A percentile compares a stretch with the other conserved stretches of the same genome.
Evolutionary conservation across 2,113 vertebrate genomes (phyloP).

Genomic region (Melanerpes aurifrons): DNA sequence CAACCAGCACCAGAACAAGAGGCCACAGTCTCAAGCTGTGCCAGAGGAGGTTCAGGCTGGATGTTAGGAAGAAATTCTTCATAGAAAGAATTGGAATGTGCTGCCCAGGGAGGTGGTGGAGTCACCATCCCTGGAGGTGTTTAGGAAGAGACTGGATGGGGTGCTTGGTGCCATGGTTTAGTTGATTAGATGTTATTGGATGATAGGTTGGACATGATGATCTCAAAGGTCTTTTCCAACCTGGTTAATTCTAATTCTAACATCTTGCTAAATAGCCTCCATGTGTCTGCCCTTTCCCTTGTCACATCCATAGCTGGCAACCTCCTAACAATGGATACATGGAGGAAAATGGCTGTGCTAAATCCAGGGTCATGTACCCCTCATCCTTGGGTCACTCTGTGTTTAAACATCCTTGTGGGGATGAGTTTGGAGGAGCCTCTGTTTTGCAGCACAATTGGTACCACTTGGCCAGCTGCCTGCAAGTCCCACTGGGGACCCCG

Average conservation of each 20-base stretch:
- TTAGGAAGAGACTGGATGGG: no score
- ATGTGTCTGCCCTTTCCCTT: background rate
- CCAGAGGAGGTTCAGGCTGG: no score
- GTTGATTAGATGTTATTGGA: no score
- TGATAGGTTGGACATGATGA: no score
- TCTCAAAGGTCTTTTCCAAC: no score
- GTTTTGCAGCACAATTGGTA: background rate
- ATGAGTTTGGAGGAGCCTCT: background rate
- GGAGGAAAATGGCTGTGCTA: background rate
- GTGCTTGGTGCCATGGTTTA: no score
- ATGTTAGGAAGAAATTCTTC: no score
- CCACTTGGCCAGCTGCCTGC: background rate
- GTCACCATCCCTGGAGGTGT: background rate
- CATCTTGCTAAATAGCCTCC: background rate
- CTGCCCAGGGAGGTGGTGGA: no score
- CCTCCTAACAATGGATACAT: background rate
- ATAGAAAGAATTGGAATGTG: no score
- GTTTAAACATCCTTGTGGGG: background rate
- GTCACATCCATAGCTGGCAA: background rate
- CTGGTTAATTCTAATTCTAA: no score
- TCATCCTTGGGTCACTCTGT: accelerated
- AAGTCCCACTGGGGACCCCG: background rate
- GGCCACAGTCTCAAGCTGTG: no score
- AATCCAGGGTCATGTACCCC: background rate
- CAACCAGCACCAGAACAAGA: no score